Base-by-base conservation (phyloP, 2,113 vertebrate genomes). In the Callithrix jacchus region DNA sequence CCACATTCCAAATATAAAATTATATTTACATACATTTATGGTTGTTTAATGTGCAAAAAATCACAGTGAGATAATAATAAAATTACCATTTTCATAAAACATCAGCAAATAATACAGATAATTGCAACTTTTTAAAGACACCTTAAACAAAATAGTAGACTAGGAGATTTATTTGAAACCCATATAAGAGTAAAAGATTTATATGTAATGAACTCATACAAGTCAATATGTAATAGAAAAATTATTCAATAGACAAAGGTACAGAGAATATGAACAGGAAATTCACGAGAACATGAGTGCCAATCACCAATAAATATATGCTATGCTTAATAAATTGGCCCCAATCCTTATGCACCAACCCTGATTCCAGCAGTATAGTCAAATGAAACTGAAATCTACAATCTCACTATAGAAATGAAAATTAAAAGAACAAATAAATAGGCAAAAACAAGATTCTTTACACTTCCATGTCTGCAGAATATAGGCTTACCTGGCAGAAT, bases 81-180 rank as follows among this genome's bases (percentile, higher is more conserved):
- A 79, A 84, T 84, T 37, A 58, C 27, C 40, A 89, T 86, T 70
- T 95, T 83, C 17, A 56, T 91, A 85, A 94, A 58, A 73, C 79
- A 68, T 45, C 7, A 83, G 30, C 23, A 91, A 85, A 45, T 32
- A 89, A 77, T 83, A 81, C 5, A 82, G 74, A 56, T n/a, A 89
- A 86, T 18, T 20, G 25, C 21, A 86, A 73, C 9, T 71, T 66
- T 64, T 89, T 66, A 35, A 47, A 61, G 32, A 86, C 4, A 40
- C 30, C 54, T 80, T 86, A 73, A 85, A 83, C 73, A 77, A 96
- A 89, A 40, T 47, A 82, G 74, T 17, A 68, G n/a, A 89, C 27
- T 76, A 32, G 61, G 23, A 58, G 5, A 35, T 76, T 68, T 92
- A 71, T 56, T 80, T 92, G 42, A 91, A 91, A 58, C 2, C 3